phyloP scores from a whole-genome alignment of 2,888 invertebrate genomes.

The Ophion slaviceki region DNA sequence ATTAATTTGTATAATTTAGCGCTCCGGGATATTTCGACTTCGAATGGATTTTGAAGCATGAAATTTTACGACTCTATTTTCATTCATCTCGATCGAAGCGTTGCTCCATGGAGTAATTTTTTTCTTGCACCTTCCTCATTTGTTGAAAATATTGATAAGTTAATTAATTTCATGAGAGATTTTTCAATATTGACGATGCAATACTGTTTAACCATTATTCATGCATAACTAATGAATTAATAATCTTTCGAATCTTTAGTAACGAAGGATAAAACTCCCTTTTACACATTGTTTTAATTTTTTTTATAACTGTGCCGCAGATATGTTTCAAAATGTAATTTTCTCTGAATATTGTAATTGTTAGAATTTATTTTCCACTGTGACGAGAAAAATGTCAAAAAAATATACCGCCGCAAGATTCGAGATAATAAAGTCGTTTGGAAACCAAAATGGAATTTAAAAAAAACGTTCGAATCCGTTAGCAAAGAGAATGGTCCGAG shows the following conservation, averaged over 20 bases:
- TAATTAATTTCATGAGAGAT: not conserved
- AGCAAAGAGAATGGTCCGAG: not conserved
- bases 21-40: not conserved
- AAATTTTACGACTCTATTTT: not conserved
- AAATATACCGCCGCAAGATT: not conserved
- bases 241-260: not conserved
- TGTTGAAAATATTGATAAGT: not conserved
- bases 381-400: not conserved
- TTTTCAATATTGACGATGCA: not conserved
- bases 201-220: not conserved
- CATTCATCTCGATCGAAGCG: not conserved
- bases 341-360: not conserved
- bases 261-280: not conserved
- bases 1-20: not conserved
- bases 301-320: not conserved
- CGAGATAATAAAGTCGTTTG: not conserved
- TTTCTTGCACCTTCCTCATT: not conserved
- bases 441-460: slow-evolving; percentile 62
- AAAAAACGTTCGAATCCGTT: not conserved
- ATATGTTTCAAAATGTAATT: not conserved
- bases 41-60: not conserved
- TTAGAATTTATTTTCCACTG: not conserved
- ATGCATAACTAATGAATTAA: not conserved
- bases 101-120: not conserved
- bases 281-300: not conserved